Conservation (phyloP, 2,888 invertebrate species). For the Rhorus exstirpatorius region DNA sequence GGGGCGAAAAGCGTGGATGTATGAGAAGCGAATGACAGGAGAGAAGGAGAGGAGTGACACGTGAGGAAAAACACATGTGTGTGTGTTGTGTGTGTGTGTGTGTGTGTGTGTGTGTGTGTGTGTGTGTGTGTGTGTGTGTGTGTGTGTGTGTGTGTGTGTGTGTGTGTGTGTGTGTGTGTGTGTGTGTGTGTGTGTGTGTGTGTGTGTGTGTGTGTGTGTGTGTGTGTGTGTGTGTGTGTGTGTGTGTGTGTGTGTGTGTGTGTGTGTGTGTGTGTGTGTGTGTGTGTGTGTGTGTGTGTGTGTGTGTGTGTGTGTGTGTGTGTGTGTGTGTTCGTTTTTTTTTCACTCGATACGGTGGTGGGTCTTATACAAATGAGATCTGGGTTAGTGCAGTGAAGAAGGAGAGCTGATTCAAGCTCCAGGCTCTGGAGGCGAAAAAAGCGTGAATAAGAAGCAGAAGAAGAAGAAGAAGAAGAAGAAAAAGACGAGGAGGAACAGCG, state of each 20-base stretch:
- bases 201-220: slow-evolving; percentile 12
- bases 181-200: slow-evolving; percentile 10
- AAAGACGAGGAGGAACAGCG: slow-evolving; percentile 51
- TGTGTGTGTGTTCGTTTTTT: slow-evolving; percentile 9
- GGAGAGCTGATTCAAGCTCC: slow-evolving; percentile 24
- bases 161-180: slow-evolving; percentile 4
- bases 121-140: slow-evolving; percentile 17
- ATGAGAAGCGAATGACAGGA: slow-evolving; percentile 66
- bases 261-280: slow-evolving; percentile 13
- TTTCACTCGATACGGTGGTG: slow-evolving; percentile 67
- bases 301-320: slow-evolving; percentile 6
- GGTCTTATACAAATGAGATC: slow-evolving; percentile 84
- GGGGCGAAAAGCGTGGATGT: slow-evolving; percentile 65
- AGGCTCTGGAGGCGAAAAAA: slow-evolving; percentile 55
- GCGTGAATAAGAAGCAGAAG: slow-evolving; percentile 7
- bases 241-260: slow-evolving; percentile 5
- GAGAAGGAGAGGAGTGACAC: slow-evolving; percentile 70
- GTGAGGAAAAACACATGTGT: slow-evolving; percentile 71
- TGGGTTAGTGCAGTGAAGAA: slow-evolving; percentile 58
- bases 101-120: slow-evolving; percentile 5
- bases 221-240: slow-evolving; percentile 2
- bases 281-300: neutral
- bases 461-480: slow-evolving; percentile 44
- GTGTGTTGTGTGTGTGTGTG: slow-evolving; percentile 31
- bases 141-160: slow-evolving; percentile 1